Evolutionary conservation across 1,140 invertebrate genomes (phyloP).

Genomic region (Limonius californicus): DNA sequence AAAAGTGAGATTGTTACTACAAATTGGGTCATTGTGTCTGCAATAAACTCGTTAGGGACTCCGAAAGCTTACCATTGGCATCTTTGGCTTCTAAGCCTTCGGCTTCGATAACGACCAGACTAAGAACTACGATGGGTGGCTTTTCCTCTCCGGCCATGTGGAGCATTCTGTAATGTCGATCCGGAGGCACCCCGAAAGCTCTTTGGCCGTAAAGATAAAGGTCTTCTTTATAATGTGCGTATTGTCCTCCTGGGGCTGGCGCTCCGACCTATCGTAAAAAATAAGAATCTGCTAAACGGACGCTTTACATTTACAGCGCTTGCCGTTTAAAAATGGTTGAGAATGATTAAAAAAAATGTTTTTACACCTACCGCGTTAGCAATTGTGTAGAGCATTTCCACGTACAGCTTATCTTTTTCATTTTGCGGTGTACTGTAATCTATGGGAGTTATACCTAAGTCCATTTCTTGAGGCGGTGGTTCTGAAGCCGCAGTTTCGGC

Average conservation of each 20-base stretch:
- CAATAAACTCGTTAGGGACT: too few species aligned
- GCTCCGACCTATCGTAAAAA: slow-evolving; percentile 52
- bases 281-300: not conserved
- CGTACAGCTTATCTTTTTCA: slow-evolving; percentile 83
- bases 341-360: not conserved
- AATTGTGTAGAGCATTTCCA: slow-evolving; percentile 93
- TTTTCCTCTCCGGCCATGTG: slow-evolving; percentile 87
- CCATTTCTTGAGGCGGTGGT: slow-evolving; percentile 62
- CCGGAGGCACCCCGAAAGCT: slow-evolving; percentile 75
- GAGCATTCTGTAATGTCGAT: slow-evolving; percentile 77
- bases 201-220: slow-evolving; percentile 83
- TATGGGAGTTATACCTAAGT: slow-evolving; percentile 61
- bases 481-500: slow-evolving; percentile 61
- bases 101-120: slow-evolving; percentile 86
- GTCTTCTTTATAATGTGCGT: slow-evolving; percentile 79
- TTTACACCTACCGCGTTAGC: slow-evolving; percentile 77
- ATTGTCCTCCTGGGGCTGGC: slow-evolving; percentile 63
- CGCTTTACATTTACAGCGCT: not conserved
- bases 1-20: too few species aligned
- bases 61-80: slow-evolving; percentile 75
- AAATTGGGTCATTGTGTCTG: too few species aligned
- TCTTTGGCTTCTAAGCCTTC: slow-evolving; percentile 95
- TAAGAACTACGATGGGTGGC: slow-evolving; percentile 89
- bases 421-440: slow-evolving; percentile 63
- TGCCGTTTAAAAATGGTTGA: too few species aligned